These are phyloP conservation scores for Halesus radiatus DNA, from an alignment of 1,140 invertebrate genomes.

Conservation along the genomic window DNA sequence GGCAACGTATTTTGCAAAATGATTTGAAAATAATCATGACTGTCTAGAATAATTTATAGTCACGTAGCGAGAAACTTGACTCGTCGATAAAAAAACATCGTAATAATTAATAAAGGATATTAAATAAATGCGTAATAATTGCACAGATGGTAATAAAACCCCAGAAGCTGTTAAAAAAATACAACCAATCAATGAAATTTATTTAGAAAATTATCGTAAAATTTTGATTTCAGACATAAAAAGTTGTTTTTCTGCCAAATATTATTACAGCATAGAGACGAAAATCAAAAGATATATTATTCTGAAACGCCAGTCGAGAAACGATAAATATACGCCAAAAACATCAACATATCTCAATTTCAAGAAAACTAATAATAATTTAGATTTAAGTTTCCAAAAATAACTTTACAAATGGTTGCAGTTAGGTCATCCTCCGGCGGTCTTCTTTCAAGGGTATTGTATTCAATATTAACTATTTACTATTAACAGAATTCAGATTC, in stretches of 20 bases:
- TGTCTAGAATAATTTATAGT: constrained; percentile 16
- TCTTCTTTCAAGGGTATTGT: not conserved
- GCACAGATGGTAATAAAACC: no score
- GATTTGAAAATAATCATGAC: constrained; percentile 52
- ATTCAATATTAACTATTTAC: no score
- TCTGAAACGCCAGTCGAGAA: not conserved
- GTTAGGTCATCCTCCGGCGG: not conserved
- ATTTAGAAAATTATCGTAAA: not conserved
- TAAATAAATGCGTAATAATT: no score
- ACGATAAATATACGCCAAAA: constrained; percentile 4
- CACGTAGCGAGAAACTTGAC: constrained; percentile 46
- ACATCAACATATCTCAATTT: not conserved
- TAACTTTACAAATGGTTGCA: no score
- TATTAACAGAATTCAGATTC: no score
- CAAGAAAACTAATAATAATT: no score
- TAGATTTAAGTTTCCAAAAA: no score
- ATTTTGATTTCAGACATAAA: not conserved
- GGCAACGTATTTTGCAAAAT: constrained; percentile 53
- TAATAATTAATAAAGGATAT: no score
- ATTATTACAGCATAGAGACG: not conserved
- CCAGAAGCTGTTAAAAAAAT: no score
- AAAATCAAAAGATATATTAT: not conserved
- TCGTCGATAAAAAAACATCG: no score
- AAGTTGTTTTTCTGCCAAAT: constrained; percentile 4
- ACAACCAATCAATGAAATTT: no score